Evolutionary conservation across 2,113 vertebrate species (phyloP), one percentile per base, ranked within the genome.

Genomic region (Phaetusa simplex): DNA sequence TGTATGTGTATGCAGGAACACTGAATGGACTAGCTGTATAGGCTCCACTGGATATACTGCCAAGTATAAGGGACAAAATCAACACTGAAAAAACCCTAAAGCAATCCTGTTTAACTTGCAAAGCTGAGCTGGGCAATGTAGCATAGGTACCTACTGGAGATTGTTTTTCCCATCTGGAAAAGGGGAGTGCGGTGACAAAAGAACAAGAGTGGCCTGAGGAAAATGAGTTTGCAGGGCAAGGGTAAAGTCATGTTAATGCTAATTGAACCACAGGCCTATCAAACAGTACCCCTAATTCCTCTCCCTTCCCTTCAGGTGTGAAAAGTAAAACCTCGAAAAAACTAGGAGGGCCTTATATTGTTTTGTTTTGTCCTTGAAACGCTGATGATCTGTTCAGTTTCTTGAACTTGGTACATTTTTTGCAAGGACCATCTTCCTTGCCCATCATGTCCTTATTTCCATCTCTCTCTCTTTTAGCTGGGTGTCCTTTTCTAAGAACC

Each of bases 161-260:
- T 34, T 29, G 4, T 7, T 38, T 49, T 38, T 50, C 27, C 23
- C 27, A 43, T 3, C 10, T 49, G 49, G 14, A 32, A 78, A 82
- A 65, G 5, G 4, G 9, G 26, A 55, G 6, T 30, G 5, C 24
- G 40, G 42, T 67, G 10, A 8, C 15, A 53, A 32, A 64, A 64
- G 11, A 70, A n/a, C 5, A 88, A 61, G 69, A 74, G 14, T 14
- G 14, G 4, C 43, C 42, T 38, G 58, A 24, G n/a, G 24, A 50
- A 80, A 72, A 9, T 38, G 3, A 21, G 8, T 4, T 22, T 53
- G 21, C 0, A 0, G n/a, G 8, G 9, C 26, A 45, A 66, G 5
- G 6, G 15, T 22, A 14, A 78, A 16, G 8, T 32, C 30, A 30
- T 4, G 13, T 59, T 55, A 34, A 19, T 85, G 14, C 20, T 8